Conservation (phyloP, 2,113 vertebrate species). For the Trogon surrucura region DNA sequence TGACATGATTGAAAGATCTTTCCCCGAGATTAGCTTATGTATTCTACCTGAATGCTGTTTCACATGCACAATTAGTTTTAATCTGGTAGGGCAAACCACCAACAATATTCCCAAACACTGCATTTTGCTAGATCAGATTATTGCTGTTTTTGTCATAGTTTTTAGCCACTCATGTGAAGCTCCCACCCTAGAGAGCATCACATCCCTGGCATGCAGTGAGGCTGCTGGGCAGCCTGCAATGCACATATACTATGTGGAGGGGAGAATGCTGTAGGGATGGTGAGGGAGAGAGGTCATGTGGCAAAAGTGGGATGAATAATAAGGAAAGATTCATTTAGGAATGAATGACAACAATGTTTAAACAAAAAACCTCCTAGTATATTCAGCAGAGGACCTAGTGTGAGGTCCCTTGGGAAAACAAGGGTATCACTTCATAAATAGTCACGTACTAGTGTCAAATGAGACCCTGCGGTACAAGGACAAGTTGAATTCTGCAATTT, state of each 20-base stretch:
- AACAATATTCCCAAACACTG: neutral
- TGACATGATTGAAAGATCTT: neutral
- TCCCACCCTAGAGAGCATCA: neutral
- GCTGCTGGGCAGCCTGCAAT: neutral
- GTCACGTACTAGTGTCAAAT: rapidly evolving
- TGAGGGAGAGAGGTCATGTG: neutral
- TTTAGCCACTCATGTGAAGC: neutral
- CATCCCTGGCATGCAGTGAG: neutral
- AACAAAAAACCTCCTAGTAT: neutral
- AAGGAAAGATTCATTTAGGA: neutral
- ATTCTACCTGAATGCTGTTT: neutral
- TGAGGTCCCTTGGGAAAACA: neutral
- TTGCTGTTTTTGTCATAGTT: neutral
- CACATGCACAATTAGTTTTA: neutral
- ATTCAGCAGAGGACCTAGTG: neutral
- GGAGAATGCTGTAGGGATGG: neutral
- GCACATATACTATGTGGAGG: rapidly evolving
- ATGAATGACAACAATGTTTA: neutral
- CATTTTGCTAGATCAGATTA: neutral
- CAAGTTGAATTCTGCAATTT: neutral
- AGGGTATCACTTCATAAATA: neutral
- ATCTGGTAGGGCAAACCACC: rapidly evolving
- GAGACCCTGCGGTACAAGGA: neutral
- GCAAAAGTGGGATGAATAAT: neutral
- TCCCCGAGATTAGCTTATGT: neutral